Conservation (phyloP, 2,888 invertebrate genomes). For the Pachycephus smyrnensis region DNA sequence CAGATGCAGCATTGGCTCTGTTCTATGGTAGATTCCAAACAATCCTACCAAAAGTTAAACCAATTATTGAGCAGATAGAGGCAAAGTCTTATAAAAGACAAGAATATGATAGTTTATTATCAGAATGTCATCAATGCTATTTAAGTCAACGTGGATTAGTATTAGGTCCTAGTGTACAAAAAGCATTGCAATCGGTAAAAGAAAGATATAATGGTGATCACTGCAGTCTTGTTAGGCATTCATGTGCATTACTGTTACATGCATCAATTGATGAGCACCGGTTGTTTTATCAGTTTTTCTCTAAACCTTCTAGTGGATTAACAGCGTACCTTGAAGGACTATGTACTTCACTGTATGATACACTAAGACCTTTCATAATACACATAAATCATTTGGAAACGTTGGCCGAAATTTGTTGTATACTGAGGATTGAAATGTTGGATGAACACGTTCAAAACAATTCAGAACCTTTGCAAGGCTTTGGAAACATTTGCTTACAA, state of each 20-base stretch:
- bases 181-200: slow-evolving; percentile 56
- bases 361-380: slow-evolving; percentile 91
- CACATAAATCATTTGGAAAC: slow-evolving; percentile 98
- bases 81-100: slow-evolving; percentile 77
- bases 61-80: slow-evolving; percentile 87
- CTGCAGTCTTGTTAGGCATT: slow-evolving; percentile 86
- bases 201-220: slow-evolving; percentile 78
- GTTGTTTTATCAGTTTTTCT: slow-evolving; percentile 92
- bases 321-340: slow-evolving; percentile 85
- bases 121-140: slow-evolving; percentile 87
- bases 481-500: slow-evolving; percentile 83
- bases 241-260: slow-evolving; percentile 91
- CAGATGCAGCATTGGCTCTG: slow-evolving; percentile 81
- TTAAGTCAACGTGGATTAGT: slow-evolving; percentile 78
- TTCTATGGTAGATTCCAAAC: slow-evolving; percentile 97
- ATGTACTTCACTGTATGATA: slow-evolving; percentile 91
- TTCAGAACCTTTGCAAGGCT: slow-evolving; percentile 79
- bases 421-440: slow-evolving; percentile 90
- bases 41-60: slow-evolving; percentile 86
- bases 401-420: slow-evolving; percentile 94
- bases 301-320: slow-evolving; percentile 74
- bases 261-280: slow-evolving; percentile 95
- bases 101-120: slow-evolving; percentile 81
- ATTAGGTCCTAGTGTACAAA: slow-evolving; percentile 70
- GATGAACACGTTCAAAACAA: slow-evolving; percentile 91